phyloP scores from a whole-genome alignment of 2,113 vertebrate species.

The Cavia aperea region DNA sequence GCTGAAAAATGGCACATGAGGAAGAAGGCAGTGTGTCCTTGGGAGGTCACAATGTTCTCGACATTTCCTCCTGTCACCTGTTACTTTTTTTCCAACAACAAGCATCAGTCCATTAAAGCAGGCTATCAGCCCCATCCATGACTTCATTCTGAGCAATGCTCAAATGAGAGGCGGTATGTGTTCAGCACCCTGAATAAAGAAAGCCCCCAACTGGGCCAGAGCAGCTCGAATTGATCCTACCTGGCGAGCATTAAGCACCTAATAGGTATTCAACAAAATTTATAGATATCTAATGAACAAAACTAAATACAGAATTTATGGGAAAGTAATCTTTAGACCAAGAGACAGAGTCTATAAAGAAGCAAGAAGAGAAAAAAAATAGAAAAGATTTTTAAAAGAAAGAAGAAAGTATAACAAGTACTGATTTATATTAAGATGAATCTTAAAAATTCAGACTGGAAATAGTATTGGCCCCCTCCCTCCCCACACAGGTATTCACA shows the following conservation, averaged over 20 bases:
- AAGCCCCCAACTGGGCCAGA: not conserved
- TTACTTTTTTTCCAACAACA: not conserved
- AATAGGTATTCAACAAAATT: not conserved
- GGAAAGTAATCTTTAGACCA: not conserved
- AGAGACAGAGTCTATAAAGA: not conserved
- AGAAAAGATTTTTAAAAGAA: not conserved
- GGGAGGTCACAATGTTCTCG: not conserved
- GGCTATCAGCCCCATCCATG: not conserved
- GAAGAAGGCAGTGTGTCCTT: not conserved
- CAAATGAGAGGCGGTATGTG: not conserved
- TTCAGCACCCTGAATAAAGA: not conserved
- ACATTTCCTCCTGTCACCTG: not conserved
- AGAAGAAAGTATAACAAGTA: not conserved
- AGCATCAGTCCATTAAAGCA: not conserved
- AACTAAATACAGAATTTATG: not conserved
- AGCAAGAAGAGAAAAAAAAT: not conserved
- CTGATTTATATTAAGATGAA: not conserved
- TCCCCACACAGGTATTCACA: too few species aligned
- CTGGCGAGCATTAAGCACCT: not conserved
- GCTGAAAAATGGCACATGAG: not conserved
- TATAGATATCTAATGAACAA: conserved; percentile 2
- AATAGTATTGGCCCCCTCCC: not conserved
- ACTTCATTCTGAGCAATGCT: not conserved
- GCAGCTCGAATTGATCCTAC: not conserved
- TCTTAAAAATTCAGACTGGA: not conserved